Base-by-base conservation (phyloP, 2,797 vertebrate species). In the Eulemur coronatus region DNA sequence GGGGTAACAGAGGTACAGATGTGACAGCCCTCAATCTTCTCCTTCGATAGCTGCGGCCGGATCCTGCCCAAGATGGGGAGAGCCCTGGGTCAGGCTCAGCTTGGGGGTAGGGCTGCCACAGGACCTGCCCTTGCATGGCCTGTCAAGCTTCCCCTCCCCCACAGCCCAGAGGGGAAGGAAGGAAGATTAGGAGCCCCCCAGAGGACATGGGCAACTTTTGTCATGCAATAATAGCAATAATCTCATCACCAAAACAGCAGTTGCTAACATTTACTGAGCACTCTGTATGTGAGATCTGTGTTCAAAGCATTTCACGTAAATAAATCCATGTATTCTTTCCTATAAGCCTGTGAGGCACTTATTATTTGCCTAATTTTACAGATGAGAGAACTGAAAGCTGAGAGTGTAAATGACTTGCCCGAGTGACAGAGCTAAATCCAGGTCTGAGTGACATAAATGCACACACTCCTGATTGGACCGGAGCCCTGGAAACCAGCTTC, bases 11-110 rank as follows among this genome's bases (percentile, higher is more conserved):
- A 99, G 0, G 99, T 99, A 57, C 99, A 99, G 98, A 99, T 99
- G 78, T 99, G 99, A 84, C 99, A 99, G 97, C 99, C 99, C 97
- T 99, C 99, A 35, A 99, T 99, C 98, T 99, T 99, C 99, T 99
- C 99, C 97, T 99, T 99, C 61, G 99, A 99, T 98, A 99, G 99
- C 88, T 99, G 99, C 46, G 99, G 99, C 96, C 99, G 99, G 97
- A 99, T 99, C 99, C 99, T 99, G 97, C 0, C 55, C 38, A 2
- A 38, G 9, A 67, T 0, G 2, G 46, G 57, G 55, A 84, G 33
- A 80, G 33, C 10, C 48, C n/a, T 4, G 41, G 38, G 48, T 96
- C n/a, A 95, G 91, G 38, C 38, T 22, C 2, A 5, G 22, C 20
- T 12, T 2, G n/a, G 3, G 10, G 26, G 63, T 4, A 41, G 43